Base-by-base conservation (phyloP, 2,888 invertebrate genomes). In the Formica aserva region DNA sequence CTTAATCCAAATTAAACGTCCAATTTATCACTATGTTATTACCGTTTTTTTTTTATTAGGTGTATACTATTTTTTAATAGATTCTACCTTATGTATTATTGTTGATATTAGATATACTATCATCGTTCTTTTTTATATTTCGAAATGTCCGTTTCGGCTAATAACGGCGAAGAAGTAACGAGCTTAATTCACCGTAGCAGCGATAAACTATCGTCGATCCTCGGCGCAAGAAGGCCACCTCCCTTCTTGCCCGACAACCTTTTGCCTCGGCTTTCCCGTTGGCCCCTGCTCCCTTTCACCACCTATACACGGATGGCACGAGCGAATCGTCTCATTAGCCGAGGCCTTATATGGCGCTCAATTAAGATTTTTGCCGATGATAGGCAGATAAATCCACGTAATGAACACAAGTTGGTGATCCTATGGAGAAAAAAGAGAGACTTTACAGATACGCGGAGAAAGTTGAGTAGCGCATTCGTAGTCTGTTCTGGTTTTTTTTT, bases 251-350 rank as follows among this genome's bases (percentile, higher is more conserved):
- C 26, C 65, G 41, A 6, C 85, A 83, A 85, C 84, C 88, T 87
- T 85, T 84, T 81, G 87, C 85, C 71, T 75, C 80, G 76, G 80
- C 80, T 71, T 83, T 77, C 48, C 83, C 83, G 66, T 81, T 83
- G 72, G 83, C 78, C 86, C 6, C 81, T 76, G 83, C 82, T 88
- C 87, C 88, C 89, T 90, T 90, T 90, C 89, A 90, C 89, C 88
- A 85, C 86, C 86, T 81, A 83, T 82, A 67, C 86, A 72, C 86
- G 84, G 38, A 87, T 77, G 82, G 88, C 85, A 87, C 89, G 87
- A 87, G 86, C 89, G 91, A 87, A 91, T 91, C 91, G 91, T 87
- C 92, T 92, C 92, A 91, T 92, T 92, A 92, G 91, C 86, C 88
- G 69, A 60, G 78, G 22, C 92, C 91, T 75, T 92, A 92, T 91